A percentile compares a stretch with the other conserved stretches of the same genome.
Conservation (phyloP, 1,140 invertebrate genomes). For the Chironomus striatipennis region DNA sequence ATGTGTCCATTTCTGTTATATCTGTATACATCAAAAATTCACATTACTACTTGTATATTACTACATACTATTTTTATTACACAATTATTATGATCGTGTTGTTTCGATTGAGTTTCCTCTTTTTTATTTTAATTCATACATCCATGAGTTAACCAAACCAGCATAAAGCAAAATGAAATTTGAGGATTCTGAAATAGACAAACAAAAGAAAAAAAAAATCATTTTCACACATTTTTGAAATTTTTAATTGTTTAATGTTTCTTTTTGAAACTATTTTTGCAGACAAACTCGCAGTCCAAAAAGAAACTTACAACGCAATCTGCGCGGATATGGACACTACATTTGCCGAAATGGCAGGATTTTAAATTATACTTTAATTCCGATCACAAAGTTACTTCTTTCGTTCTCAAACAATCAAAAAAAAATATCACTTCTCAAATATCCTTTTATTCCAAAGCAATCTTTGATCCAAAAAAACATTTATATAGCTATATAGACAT, state of each 20-base stretch:
- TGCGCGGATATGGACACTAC: constrained; percentile 97
- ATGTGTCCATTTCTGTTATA: background rate
- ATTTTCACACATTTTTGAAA: background rate
- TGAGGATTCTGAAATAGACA: background rate
- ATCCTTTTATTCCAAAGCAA: background rate
- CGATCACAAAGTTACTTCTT: constrained; percentile 25
- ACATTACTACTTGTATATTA: background rate
- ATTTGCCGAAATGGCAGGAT: constrained; percentile 79
- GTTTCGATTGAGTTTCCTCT: too few relatives aligned
- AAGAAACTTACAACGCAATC: constrained; percentile 93
- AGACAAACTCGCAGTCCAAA: constrained; percentile 90
- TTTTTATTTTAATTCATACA: too few relatives aligned
- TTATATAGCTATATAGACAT: background rate
- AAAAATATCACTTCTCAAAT: too few relatives aligned
- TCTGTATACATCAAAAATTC: background rate
- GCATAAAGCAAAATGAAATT: background rate
- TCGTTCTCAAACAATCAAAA: background rate
- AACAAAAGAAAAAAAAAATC: constrained; percentile 7
- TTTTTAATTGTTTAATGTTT: constrained; percentile 3
- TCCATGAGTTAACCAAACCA: background rate
- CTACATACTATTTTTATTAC: too few relatives aligned
- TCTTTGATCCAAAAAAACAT: background rate
- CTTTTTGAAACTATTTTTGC: constrained; percentile 42
- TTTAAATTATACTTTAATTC: constrained; percentile 46
- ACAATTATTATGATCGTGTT: background rate